phyloP scores from a whole-genome alignment of 2,113 vertebrate genomes.

The Polypterus bichir region DNA sequence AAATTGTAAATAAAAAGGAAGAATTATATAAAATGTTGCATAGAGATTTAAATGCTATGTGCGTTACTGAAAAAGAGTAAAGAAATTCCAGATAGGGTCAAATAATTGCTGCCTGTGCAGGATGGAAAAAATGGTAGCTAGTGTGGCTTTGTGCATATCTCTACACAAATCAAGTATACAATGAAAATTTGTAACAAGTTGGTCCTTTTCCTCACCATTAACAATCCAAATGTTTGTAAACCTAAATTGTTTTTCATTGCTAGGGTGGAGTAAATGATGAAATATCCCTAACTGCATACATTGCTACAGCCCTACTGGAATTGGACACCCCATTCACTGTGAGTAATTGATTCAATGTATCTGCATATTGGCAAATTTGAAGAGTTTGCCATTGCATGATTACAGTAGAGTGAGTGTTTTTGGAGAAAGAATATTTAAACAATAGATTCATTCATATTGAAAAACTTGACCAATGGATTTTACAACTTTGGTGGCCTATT shows the following conservation, averaged over 20 bases:
- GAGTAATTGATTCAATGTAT: conserved; percentile 17
- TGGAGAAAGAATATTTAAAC: no score
- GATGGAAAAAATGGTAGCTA: neutral
- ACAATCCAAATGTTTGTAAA: neutral
- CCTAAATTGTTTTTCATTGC: neutral
- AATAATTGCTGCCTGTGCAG: neutral
- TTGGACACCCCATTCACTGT: conserved; percentile 27
- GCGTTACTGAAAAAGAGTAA: no score
- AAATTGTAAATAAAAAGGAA: no score
- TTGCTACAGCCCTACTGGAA: conserved; percentile 50
- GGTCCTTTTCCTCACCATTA: neutral
- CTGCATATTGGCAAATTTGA: neutral
- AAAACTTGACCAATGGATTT: no score
- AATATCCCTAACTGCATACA: conserved; percentile 56
- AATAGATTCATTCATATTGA: no score
- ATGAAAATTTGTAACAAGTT: neutral
- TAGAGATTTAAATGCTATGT: no score
- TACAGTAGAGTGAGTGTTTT: no score
- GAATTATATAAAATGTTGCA: no score
- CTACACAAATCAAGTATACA: no score
- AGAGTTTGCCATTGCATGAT: neutral
- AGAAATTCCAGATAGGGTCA: no score
- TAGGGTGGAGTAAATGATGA: conserved; percentile 63
- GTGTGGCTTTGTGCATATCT: neutral
- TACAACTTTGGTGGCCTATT: no score